A percentile compares a stretch with the other conserved stretches of the same genome.
Conservation (phyloP, 2,113 vertebrate genomes). For the Casuarius casuarius region DNA sequence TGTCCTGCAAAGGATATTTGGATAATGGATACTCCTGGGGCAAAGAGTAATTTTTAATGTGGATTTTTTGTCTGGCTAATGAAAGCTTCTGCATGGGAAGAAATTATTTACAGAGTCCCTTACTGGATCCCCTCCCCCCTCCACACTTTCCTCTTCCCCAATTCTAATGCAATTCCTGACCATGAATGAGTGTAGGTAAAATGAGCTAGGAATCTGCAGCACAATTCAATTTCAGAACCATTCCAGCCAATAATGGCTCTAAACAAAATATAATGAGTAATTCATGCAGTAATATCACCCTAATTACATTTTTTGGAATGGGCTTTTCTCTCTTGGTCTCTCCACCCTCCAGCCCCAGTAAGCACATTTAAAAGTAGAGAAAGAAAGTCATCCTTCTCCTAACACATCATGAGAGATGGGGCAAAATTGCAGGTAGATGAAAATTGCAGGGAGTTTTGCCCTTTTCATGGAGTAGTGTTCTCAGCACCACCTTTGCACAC, state of each 20-base stretch:
- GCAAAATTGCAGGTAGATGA: slow-evolving; percentile 40
- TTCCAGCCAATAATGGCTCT: slow-evolving; percentile 68
- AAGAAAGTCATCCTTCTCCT: slow-evolving; percentile 11
- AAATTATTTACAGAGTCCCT: neutral
- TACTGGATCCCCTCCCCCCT: neutral
- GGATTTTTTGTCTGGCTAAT: neutral
- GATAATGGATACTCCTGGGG: neutral
- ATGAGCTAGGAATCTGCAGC: slow-evolving; percentile 9
- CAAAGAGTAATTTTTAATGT: neutral
- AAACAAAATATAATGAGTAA: slow-evolving; percentile 70
- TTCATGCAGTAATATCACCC: slow-evolving; percentile 60
- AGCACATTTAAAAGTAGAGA: slow-evolving; percentile 31
- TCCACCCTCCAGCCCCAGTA: slow-evolving; percentile 38
- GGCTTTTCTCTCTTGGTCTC: slow-evolving; percentile 11
- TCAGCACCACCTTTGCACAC: neutral
- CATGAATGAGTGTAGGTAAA: neutral
- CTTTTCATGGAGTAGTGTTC: slow-evolving; percentile 1
- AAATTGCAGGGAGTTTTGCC: slow-evolving; percentile 49
- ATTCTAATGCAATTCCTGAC: slow-evolving; percentile 8
- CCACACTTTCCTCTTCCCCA: neutral
- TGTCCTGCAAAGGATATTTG: neutral
- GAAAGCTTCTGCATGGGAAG: neutral
- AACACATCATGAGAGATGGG: slow-evolving; percentile 22
- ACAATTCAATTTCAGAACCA: slow-evolving; percentile 65
- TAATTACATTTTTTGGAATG: slow-evolving; percentile 66